phyloP scores from a whole-genome alignment of 2,113 vertebrate species.

The Antechinus flavipes region DNA sequence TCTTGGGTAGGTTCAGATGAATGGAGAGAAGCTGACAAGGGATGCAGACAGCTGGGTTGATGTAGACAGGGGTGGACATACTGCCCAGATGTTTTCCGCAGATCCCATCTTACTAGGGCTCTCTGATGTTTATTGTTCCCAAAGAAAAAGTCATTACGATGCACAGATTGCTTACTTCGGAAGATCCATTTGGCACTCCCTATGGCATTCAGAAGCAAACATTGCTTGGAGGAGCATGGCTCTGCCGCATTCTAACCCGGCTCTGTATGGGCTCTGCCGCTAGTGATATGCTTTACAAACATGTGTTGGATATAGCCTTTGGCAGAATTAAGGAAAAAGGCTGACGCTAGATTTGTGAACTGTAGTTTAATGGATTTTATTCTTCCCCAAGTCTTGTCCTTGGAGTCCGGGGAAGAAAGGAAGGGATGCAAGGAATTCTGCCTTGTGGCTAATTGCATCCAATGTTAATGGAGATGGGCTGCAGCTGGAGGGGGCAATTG shows the following conservation, averaged over 20 bases:
- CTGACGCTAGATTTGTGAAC: background rate
- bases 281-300: background rate
- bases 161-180: slow-evolving; percentile 1
- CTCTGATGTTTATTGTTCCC: background rate
- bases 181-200: background rate
- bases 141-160: background rate
- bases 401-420: background rate
- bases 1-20: background rate
- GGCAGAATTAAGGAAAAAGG: background rate
- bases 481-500: background rate
- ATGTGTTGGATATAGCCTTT: background rate
- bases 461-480: background rate
- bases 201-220: background rate
- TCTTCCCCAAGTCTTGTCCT: background rate
- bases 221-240: background rate
- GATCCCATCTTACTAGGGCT: background rate
- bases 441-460: background rate
- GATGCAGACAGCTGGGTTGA: background rate
- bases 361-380: background rate
- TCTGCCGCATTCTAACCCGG: background rate
- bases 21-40: background rate
- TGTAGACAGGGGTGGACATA: background rate
- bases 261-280: background rate
- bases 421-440: background rate
- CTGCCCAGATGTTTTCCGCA: background rate